Base-by-base conservation (phyloP, 1,140 invertebrate genomes). In the Liolophura sinensis region DNA sequence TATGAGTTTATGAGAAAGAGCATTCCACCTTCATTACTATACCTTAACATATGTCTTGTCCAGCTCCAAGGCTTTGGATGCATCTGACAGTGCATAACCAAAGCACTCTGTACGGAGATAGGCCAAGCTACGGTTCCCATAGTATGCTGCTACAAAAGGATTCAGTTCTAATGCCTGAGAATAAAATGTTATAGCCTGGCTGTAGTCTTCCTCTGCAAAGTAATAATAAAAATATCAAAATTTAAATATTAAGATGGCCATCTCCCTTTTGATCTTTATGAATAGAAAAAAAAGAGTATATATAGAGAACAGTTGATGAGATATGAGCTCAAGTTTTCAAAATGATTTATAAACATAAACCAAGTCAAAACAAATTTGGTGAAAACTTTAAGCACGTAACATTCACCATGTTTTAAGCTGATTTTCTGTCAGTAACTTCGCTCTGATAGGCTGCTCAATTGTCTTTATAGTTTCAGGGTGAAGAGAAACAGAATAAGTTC, bases 41-140 rank as follows among this genome's bases (percentile, higher is more conserved):
- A 93, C 95, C 86, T 99, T 99, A 9, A 97, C 87, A 85, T 98
- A 99, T 50, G 87, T 88, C 72, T 89, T 91, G 85, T 99, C 95
- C 59, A 95, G 78, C 84, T 95, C 91, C 55, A 99, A 92, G 1
- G 97, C 92, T 82, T 92, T 92, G 0, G 92, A 90, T 11, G 97
- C 97, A 89, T 99, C 97, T 40, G 84, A 86, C 49, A 99, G 84
- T 0, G 96, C 96, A 83, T 92, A 95, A 31, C 96, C 96, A 86
- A 96, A 98, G 81, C 91, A 93, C 86, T 98, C 96, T 56, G 90
- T 91, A 75, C 92, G 92, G 50, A 99, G 85, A 83, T 98, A 95
- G 18, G 96, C 92, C 86, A 98, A 92, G 87, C 95, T 97, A 73
- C 97, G 89, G 85, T 99, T 99, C 0, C 91, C 93, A 87, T 92